Percentiles rank a stretch among this genome's conserved stretches.
Evolutionary conservation across 1,140 invertebrate species (phyloP).

Genomic region (Trachymyrmex cornetzi): DNA sequence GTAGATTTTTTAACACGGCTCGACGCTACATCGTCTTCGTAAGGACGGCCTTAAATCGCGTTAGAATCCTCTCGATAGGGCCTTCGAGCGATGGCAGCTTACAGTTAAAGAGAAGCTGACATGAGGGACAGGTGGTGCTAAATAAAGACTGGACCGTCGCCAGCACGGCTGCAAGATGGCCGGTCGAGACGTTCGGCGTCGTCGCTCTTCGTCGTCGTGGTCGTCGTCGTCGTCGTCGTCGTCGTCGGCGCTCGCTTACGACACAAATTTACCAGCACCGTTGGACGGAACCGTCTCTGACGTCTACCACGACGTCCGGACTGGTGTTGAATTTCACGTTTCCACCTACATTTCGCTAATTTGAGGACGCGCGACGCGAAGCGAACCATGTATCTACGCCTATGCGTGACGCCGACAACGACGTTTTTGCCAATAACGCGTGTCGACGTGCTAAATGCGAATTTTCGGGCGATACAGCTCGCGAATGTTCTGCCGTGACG

Average conservation of each 20-base stretch:
- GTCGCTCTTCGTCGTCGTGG: conserved; percentile 18
- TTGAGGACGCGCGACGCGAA: conserved; percentile 53
- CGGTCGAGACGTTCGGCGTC: conserved; percentile 73
- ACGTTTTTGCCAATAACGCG: conserved; percentile 36
- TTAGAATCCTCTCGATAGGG: conserved; percentile 74
- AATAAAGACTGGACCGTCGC: conserved; percentile 86
- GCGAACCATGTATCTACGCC: conserved; percentile 30
- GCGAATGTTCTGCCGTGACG: not conserved
- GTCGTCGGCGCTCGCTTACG: conserved; percentile 71
- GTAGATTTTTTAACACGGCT: conserved; percentile 25
- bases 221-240: conserved; percentile 65
- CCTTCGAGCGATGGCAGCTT: conserved; percentile 69
- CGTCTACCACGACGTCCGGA: conserved; percentile 35
- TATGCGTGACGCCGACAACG: conserved; percentile 45
- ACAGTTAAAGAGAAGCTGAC: conserved; percentile 78
- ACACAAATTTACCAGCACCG: conserved; percentile 69
- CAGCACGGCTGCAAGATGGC: conserved; percentile 82
- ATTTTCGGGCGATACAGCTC: not conserved
- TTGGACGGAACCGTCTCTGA: conserved; percentile 60
- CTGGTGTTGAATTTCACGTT: conserved; percentile 75
- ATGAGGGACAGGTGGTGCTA: conserved; percentile 86
- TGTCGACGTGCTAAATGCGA: conserved; percentile 22
- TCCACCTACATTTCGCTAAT: conserved; percentile 72
- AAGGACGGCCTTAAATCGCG: conserved; percentile 76
- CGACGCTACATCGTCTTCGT: conserved; percentile 41